Percentiles rank a stretch among this genome's conserved stretches.
Conservation (phyloP, 2,888 invertebrate genomes). For the Ischnus inquisitorius region DNA sequence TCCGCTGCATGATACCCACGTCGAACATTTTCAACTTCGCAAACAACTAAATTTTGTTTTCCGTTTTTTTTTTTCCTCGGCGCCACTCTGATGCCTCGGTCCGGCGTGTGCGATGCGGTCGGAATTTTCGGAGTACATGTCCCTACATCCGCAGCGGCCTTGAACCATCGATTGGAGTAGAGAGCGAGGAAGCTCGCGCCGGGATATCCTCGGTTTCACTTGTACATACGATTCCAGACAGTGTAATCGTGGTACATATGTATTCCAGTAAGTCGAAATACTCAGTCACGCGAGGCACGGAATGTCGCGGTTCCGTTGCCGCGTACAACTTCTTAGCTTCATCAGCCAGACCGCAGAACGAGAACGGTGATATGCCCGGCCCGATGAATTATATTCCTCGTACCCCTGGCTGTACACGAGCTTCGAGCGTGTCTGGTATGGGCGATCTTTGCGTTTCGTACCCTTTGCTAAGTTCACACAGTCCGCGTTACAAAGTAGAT, state of each 20-base stretch:
- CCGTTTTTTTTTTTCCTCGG: not conserved
- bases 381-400: conserved; percentile 47
- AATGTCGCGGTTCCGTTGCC: conserved; percentile 11
- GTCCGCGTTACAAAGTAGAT: not conserved
- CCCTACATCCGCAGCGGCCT: conserved; percentile 76
- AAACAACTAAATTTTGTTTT: conserved; percentile 15
- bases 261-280: conserved; percentile 64
- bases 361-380: conserved; percentile 1
- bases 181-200: conserved; percentile 41
- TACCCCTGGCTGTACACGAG: conserved; percentile 10
- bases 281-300: conserved; percentile 74
- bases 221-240: conserved; percentile 14
- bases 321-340: not conserved
- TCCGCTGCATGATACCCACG: not conserved
- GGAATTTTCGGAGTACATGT: conserved; percentile 57
- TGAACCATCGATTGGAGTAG: conserved; percentile 75
- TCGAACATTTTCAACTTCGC: not conserved
- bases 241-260: not conserved
- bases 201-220: conserved; percentile 36
- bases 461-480: conserved; percentile 1
- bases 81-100: not conserved
- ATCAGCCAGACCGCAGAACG: conserved; percentile 3
- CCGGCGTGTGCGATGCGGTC: conserved; percentile 56
- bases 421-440: not conserved
- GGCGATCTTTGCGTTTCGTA: not conserved